Base-by-base conservation (phyloP, 2,797 vertebrate species). In the Clamator glandarius region DNA sequence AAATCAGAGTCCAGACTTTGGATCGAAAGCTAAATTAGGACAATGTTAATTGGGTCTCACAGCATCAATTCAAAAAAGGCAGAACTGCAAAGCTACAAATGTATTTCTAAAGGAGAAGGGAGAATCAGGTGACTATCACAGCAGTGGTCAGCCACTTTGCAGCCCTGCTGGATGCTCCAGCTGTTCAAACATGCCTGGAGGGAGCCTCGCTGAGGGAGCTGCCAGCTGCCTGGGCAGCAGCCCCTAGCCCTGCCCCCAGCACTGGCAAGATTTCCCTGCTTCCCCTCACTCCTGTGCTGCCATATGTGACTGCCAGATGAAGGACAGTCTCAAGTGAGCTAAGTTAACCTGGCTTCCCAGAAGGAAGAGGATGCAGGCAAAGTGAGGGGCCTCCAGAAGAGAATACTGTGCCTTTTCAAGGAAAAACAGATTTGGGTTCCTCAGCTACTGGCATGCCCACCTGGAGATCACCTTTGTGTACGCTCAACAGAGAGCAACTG, bases 101-200 rank as follows among this genome's bases (percentile, higher is more conserved):
- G 18, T 35, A 80, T 84, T 82, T 96, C 82, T 74, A 70, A 91
- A 89, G 77, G 70, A 91, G 52, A 79, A 33, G 1, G 2, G 35
- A 67, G 67, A 89, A 86, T 69, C 74, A 70, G 86, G 80, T 41
- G 54, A 70, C 85, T n/a, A 21, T 39, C 28, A 61, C 46, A 57
- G 87, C 39, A 80, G 74, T 63, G 18, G 2, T 25, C 51, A 76
- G 91, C 61, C 95, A 88, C 93, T 96, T 91, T 33, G 88, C 91
- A 87, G 93, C 95, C 68, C 95, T 70, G 89, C 14, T 89, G 95
- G 96, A 82, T 16, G 72, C 90, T 84, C 83, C 96, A 97, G 92
- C 95, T 96, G 96, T 92, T 95, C 92, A 97, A 97, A 96, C 91
- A 96, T 0, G 18, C 36, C 70, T 35, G 54, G 84, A 55, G 70